Evolutionary conservation across 2,113 vertebrate species (phyloP), one percentile per base, ranked within the genome.

Genomic region (Pristiophorus japonicus): DNA sequence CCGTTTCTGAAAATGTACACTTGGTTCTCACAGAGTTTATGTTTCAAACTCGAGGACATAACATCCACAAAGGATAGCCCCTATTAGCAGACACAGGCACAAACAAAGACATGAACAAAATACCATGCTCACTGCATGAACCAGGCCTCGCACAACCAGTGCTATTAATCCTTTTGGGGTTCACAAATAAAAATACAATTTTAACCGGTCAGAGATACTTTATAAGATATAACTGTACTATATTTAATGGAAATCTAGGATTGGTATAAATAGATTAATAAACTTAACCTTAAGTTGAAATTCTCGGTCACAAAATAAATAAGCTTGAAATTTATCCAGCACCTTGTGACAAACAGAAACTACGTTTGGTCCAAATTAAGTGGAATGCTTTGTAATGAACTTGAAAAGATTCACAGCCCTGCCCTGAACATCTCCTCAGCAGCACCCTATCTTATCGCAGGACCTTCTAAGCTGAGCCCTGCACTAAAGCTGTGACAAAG

Each of bases 21-120:
- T 70, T 11, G 14, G 66, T 94, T 94, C 24, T 94, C 93, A 47
- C 93, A 70, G 45, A 70, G 66, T 38, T 94, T 94, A 47, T 30
- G 1, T 94, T 94, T 70, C 65, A 70, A 51, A 70, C 42, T 70
- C n/a, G 42, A 62, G 34, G 59, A 92, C 16, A 8, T 10, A 63
- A 92, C 88, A 65, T 7, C 30, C 30, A 62, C 55, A 91, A 59
- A 62, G 14, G 30, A n/a, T 34, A 42, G 38, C 75, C 78, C 38
- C 78, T 45, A 16, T 81, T 81, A 73, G 78, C 78, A 65, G 59
- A 92, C 18, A 10, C 34, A 38, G 59, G n/a, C 88, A n/a, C 55
- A 38, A 24, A 30, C 10, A 34, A 1, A 88, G 22, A 16, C 47
- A 34, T 30, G 24, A 24, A 24, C 84, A 51, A 27, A 55, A 81